Percentiles rank a stretch among this genome's conserved stretches.
phyloP scores from a whole-genome alignment of 2,797 vertebrate genomes.

The Alfaro cultratus region DNA sequence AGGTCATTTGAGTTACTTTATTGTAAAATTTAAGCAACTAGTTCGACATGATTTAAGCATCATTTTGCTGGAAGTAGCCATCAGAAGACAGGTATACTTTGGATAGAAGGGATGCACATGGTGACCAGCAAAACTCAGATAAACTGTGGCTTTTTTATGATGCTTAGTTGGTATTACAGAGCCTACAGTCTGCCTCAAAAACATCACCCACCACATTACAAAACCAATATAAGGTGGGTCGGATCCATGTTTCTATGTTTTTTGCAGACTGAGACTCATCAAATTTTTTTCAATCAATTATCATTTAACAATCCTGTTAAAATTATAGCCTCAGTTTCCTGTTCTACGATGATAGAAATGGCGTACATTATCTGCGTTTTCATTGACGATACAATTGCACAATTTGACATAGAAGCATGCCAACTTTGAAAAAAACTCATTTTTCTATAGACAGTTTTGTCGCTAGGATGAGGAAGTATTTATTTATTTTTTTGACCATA shows the following conservation, averaged over 20 bases:
- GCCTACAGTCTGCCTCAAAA: background rate
- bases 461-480: too few species aligned
- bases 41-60: background rate
- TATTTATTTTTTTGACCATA: too few species aligned
- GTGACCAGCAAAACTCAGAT: background rate
- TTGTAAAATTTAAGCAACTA: background rate
- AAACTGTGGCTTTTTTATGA: background rate
- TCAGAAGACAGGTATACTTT: background rate
- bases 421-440: too few species aligned
- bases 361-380: background rate
- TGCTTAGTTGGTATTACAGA: background rate
- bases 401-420: too few species aligned
- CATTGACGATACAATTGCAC: too few species aligned
- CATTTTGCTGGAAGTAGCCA: background rate
- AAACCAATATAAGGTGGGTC: background rate
- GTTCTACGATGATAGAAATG: background rate
- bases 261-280: background rate
- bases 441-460: too few species aligned
- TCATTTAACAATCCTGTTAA: background rate
- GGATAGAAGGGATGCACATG: background rate
- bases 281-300: background rate
- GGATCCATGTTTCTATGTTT: background rate
- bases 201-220: background rate
- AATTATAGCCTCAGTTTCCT: background rate
- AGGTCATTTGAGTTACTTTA: background rate